phyloP scores from a whole-genome alignment of 2,888 invertebrate species.

The Lasioglossum pauxillum region DNA sequence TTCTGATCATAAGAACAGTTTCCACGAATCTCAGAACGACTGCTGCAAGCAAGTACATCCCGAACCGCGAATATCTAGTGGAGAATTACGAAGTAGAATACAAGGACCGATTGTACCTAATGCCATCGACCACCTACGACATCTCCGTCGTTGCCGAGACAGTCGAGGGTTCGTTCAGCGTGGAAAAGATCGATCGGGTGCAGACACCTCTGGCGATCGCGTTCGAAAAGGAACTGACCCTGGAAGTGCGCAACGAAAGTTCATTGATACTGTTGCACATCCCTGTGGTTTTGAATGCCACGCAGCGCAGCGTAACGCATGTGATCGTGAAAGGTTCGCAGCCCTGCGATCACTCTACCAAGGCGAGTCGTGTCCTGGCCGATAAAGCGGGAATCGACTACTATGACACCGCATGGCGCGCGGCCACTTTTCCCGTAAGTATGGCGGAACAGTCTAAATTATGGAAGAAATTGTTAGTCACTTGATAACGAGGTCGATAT shows the following conservation, averaged over 20 bases:
- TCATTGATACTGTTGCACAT: constrained; percentile 63
- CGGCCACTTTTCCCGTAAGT: constrained; percentile 58
- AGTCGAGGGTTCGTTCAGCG: neutral
- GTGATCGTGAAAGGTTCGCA: constrained; percentile 64
- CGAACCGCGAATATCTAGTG: neutral
- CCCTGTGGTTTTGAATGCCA: constrained; percentile 67
- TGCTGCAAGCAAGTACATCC: neutral
- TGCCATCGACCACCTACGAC: constrained; percentile 65
- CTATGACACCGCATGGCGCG: constrained; percentile 56
- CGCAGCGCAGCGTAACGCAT: constrained; percentile 51
- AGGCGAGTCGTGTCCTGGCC: constrained; percentile 10
- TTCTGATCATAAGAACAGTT: constrained; percentile 36
- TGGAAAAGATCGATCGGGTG: neutral
- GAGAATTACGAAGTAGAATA: constrained; percentile 56
- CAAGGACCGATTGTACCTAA: constrained; percentile 46
- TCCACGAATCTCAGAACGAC: constrained; percentile 41
- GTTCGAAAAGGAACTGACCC: constrained; percentile 46
- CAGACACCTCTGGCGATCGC: constrained; percentile 40
- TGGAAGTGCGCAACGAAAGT: constrained; percentile 23
- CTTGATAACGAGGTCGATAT: too few relatives aligned
- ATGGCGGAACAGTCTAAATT: neutral
- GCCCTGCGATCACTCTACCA: constrained; percentile 43
- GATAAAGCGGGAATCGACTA: constrained; percentile 18
- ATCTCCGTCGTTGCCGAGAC: constrained; percentile 64
- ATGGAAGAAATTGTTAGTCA: too few relatives aligned